Evolutionary conservation across 2,888 invertebrate genomes (phyloP), one percentile per base, ranked within the genome.

Genomic region (Sphinx pinastri): DNA sequence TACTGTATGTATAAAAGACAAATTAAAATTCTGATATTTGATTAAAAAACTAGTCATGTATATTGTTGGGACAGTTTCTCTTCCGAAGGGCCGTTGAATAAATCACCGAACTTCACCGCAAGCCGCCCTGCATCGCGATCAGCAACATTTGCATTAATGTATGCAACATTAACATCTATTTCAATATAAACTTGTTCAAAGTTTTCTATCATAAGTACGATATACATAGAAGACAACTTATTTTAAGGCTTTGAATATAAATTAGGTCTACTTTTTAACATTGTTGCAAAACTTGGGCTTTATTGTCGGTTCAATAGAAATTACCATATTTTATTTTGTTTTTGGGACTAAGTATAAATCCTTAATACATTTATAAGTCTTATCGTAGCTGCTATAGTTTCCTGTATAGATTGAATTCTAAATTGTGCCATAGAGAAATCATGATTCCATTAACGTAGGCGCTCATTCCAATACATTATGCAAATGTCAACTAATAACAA

Each of bases 141-240:
- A 72, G 60, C 72, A 70, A 70, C 69, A 71, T 55, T 69, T 70
- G 69, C 71, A 72, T 69, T 63, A 71, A 79, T 76, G 70, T 70
- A 78, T 72, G 68, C 25, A 73, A 66, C 73, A 10, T 70, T 25
- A 16, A 69, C 70, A 70, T 74, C 77, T 75, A 70, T 68, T 68
- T 55, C 38, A 8, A 47, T 60, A 45, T 57, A 57, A 57, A 57
- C 57, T 25, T 47, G 19, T 63, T 49, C 63, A 60, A 47, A 5
- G 55, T 63, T 63, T 47, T 60, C 47, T 49, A 63, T n/a, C 13
- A 19, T 19, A 19, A 12, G 12, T 47, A 45, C 13, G 11, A 7
- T 13, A 58, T 16, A 16, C 31, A 51, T 51, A 51, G 51, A 11
- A 51, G 10, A 51, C 11, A 51, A 2, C 51, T 51, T 51, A 13